phyloP scores from a whole-genome alignment of 2,888 invertebrate species.

The Lasius fuliginosus region DNA sequence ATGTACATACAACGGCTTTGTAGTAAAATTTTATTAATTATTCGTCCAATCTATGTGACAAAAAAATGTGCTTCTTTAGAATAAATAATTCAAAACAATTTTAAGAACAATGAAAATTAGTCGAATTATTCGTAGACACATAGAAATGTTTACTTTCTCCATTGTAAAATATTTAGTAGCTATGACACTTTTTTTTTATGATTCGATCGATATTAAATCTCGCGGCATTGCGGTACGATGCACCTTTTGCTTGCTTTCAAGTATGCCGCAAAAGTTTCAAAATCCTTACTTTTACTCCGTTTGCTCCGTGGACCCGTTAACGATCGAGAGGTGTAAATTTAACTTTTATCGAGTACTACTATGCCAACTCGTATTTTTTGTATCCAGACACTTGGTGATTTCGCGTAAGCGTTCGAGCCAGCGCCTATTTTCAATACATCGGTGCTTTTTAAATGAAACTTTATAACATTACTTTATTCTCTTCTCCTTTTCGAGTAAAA shows the following conservation, averaged over 20 bases:
- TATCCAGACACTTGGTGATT: background rate
- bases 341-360: conserved; percentile 17
- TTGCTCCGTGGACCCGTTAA: background rate
- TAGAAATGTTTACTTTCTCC: background rate
- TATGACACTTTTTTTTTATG: background rate
- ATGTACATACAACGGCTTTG: background rate
- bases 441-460: background rate
- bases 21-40: background rate
- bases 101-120: background rate
- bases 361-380: background rate
- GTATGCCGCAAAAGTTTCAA: conserved; percentile 35
- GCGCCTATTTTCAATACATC: background rate
- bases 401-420: background rate
- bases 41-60: background rate
- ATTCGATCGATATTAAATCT: conserved; percentile 30
- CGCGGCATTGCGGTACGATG: conserved; percentile 44
- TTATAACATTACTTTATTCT: background rate
- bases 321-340: conserved; percentile 32
- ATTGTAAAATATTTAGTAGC: conserved; percentile 18
- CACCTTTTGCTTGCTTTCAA: conserved; percentile 28
- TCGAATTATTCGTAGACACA: background rate
- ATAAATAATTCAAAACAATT: background rate
- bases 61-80: background rate
- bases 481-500: background rate
- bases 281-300: conserved; percentile 38